phyloP scores from a whole-genome alignment of 2,888 invertebrate genomes.

The Eilema caniola region DNA sequence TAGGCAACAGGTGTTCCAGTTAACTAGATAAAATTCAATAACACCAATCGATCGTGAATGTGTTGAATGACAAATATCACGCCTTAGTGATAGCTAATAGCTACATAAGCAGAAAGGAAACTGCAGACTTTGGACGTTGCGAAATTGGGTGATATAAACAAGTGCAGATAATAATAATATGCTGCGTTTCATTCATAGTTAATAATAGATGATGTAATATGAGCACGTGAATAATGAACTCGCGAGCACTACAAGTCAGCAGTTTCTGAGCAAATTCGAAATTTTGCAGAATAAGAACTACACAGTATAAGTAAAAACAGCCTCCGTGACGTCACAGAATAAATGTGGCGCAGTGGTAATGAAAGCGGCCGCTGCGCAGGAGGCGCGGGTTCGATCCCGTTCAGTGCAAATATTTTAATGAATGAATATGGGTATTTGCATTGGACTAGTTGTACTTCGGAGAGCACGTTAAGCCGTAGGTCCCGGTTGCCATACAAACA shows the following conservation, averaged over 20 bases:
- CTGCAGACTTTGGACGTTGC: slow-evolving; percentile 5
- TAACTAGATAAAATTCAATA: neutral
- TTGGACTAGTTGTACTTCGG: no score
- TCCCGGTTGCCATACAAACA: no score
- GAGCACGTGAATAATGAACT: neutral
- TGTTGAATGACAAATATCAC: neutral
- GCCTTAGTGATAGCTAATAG: neutral
- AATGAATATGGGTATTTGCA: no score
- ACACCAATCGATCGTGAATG: neutral
- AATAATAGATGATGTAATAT: neutral
- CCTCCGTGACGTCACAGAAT: no score
- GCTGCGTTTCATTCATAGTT: neutral
- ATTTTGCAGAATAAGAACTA: neutral
- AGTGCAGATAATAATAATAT: neutral
- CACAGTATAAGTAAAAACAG: no score
- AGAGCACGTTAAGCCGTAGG: no score
- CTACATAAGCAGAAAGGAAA: neutral
- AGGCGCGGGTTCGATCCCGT: no score
- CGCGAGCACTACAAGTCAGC: neutral
- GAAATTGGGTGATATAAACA: neutral
- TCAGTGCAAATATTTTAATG: no score
- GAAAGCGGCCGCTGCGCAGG: no score
- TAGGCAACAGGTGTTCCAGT: neutral
- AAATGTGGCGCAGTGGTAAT: no score
- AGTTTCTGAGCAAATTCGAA: neutral